Base-by-base conservation (phyloP, 2,113 vertebrate genomes). In the Channa maculata region DNA sequence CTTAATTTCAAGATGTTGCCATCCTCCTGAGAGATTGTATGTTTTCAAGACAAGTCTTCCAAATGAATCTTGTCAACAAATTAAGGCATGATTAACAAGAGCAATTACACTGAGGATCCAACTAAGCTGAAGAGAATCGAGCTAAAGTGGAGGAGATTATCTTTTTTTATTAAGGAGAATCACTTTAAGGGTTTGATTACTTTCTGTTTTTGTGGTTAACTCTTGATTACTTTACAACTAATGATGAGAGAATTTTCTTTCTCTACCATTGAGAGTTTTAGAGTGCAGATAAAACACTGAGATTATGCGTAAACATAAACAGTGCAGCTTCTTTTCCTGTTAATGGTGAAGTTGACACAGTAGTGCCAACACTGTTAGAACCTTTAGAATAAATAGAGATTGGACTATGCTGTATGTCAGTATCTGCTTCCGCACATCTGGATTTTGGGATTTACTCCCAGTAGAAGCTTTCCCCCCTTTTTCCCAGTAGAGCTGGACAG, bases 171-270 rank as follows among this genome's bases (percentile, higher is more conserved):
- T 92, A 86, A 88, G 82, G 75, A 88, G 84, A 88, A 88, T 90
- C 80, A 86, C 85, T 91, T 90, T 87, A 91, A 84, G 82, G 91
- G 81, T 88, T 89, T 94, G 92, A 93, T 94, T 93, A 87, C 89
- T 91, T 93, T 92, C 87, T 92, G 87, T 91, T 92, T 92, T 81
- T 69, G 61, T 66, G 14, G 77, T 69, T 68, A 82, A 73, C 77
- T 93, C 81, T 69, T 88, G 77, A 91, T 91, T 90, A 86, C 81
- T 82, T 66, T 68, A 36, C 43, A 73, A 77, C 61, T 71, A 82
- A 90, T 80, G 74, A 80, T 50, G 61, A 24, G 24, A 24, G 24
- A 24, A 24, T 24, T 24, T 24, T 24, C 75, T 74, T 59, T 80
- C 57, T 60, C 59, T 86, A 75, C 76, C 78, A 70, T 48, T 71